Evolutionary conservation across 2,113 vertebrate genomes (phyloP), one percentile per base, ranked within the genome.

Genomic region (Podarcis raffonei): DNA sequence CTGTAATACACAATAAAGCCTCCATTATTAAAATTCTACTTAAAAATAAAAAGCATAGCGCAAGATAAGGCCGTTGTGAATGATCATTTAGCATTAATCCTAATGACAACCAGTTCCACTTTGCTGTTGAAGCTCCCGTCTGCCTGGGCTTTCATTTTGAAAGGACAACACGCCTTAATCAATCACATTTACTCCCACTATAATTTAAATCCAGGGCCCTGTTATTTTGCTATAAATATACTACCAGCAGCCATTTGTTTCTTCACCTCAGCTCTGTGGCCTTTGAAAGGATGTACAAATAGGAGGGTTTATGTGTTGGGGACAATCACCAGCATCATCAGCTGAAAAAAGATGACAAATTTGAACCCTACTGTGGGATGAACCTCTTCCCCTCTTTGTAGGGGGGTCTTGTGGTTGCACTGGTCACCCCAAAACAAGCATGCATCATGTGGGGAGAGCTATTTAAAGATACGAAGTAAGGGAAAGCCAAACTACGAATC

Each of bases 1-100:
- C 32, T 0, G 1, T 94, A 94, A 94, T 91, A 75, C 85, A 93
- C 87, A 72, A 92, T 94, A 94, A 90, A 20, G n/a, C 81, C 78
- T 89, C 76, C 30, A 57, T 94, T 96, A 96, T 95, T 96, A 94
- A 97, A 97, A 95, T 95, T 92, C 87, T 87, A 92, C 87, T 89
- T 92, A 89, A 91, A 53, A 71, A 87, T 32, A 87, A 80, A 57
- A 81, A 95, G 95, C 91, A 90, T 91, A 71, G 32, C 4, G 0
- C 90, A 68, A 91, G 80, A 94, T 82, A 95, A 88, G 35, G 35
- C 59, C 94, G 86, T 30, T 83, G 83, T 94, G 91, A 94, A 85
- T 79, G 92, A 95, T 94, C 89, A 93, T 91, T 96, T 93, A 90
- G 83, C 90, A 96, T 96, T 93, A 95, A 95, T 96, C 90, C 77